Conservation (phyloP, 2,888 invertebrate genomes). For the Boloria selene region DNA sequence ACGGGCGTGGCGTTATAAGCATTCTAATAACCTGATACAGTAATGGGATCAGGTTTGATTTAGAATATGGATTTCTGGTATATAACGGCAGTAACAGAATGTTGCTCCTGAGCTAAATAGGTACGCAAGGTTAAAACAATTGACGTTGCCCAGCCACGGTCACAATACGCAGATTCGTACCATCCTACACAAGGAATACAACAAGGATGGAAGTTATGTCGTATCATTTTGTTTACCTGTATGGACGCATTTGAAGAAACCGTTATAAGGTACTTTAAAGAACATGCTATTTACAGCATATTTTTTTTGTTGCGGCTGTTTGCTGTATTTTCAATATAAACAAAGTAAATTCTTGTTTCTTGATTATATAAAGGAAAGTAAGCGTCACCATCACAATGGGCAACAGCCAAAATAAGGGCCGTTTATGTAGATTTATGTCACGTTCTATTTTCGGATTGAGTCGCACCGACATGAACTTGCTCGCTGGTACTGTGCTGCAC, state of each 20-base stretch:
- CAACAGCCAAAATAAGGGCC: slow-evolving; percentile 64
- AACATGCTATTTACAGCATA: background rate
- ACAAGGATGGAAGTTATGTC: slow-evolving; percentile 26
- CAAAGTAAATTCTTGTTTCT: slow-evolving; percentile 33
- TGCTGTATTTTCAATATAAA: slow-evolving; percentile 7
- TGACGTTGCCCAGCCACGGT: slow-evolving; percentile 58
- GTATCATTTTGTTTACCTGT: slow-evolving; percentile 4
- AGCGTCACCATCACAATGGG: slow-evolving; percentile 52
- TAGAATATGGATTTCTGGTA: slow-evolving; percentile 2
- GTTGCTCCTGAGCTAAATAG: slow-evolving; percentile 51
- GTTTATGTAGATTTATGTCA: slow-evolving; percentile 79
- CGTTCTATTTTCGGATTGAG: slow-evolving; percentile 68
- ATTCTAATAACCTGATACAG: background rate
- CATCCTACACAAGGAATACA: slow-evolving; percentile 23
- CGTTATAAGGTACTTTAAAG: background rate
- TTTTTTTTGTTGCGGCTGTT: background rate
- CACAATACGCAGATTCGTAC: slow-evolving; percentile 43
- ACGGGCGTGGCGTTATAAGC: background rate
- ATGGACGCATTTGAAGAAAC: background rate
- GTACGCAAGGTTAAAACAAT: slow-evolving; percentile 74
- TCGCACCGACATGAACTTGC: slow-evolving; percentile 67
- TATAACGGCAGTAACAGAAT: slow-evolving; percentile 41
- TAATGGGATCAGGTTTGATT: slow-evolving; percentile 7
- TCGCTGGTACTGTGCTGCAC: slow-evolving; percentile 49
- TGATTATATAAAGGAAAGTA: slow-evolving; percentile 37